These are phyloP conservation scores for Phoenicopterus ruber DNA, from an alignment of 2,113 vertebrate species.

Conservation along the genomic window DNA sequence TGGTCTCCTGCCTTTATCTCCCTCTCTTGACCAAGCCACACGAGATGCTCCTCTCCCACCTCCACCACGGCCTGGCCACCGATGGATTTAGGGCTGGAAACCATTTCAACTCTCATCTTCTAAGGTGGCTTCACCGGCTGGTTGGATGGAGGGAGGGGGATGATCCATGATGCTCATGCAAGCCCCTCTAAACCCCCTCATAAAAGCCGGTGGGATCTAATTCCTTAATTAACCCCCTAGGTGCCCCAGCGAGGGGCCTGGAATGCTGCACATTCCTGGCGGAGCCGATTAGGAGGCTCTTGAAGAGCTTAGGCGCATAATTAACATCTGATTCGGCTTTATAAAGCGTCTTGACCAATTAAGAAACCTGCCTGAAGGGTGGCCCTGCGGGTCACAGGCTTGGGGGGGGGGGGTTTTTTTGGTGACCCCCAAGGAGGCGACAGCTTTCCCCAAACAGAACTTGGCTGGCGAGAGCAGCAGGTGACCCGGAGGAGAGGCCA, in stretches of 20 bases:
- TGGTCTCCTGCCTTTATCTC: background rate
- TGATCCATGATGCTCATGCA: accelerated
- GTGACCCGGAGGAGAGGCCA: background rate
- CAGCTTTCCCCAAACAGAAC: background rate
- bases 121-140: background rate
- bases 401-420: background rate
- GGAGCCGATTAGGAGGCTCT: background rate
- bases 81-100: background rate
- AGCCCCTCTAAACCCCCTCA: background rate
- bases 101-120: background rate
- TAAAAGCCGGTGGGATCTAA: background rate
- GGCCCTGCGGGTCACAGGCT: background rate
- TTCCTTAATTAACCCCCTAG: background rate
- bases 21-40: background rate
- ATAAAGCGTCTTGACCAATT: background rate
- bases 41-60: background rate
- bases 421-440: background rate
- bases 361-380: background rate
- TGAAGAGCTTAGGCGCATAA: background rate
- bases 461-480: background rate
- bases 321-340: background rate
- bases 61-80: background rate
- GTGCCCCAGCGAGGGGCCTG: background rate
- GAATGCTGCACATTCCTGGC: constrained; percentile 18
- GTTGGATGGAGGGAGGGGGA: background rate